These are phyloP conservation scores for Actenoides lindsayi DNA, from an alignment of 2,113 vertebrate genomes.

Conservation along the genomic window DNA sequence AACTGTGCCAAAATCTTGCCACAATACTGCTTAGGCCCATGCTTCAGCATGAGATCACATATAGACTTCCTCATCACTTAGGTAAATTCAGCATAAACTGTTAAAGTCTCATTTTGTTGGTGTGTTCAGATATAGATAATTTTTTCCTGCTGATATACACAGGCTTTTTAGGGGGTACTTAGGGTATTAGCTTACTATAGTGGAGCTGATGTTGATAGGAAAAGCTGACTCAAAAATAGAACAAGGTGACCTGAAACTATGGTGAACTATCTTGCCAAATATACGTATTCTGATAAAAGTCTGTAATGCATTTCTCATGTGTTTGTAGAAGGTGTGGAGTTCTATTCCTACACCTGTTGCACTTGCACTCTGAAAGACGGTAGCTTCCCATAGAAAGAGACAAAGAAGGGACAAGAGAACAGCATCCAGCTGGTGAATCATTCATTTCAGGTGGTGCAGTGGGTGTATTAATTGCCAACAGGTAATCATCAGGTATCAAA, in stretches of 20 bases:
- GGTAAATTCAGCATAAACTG: not conserved
- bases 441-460: not conserved
- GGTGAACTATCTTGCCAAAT: not conserved
- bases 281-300: not conserved
- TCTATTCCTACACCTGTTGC: not conserved
- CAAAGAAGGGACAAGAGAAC: not conserved
- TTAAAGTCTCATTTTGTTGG: not conserved
- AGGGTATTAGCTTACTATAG: not conserved
- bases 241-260: not conserved
- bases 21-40: not conserved
- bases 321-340: not conserved
- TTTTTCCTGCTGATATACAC: not conserved
- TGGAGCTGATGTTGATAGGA: not conserved
- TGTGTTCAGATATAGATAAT: not conserved
- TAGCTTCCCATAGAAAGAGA: not conserved
- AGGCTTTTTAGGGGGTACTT: not conserved
- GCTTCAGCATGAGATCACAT: not conserved
- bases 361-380: not conserved
- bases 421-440: not conserved
- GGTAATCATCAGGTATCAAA: not conserved
- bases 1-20: not conserved
- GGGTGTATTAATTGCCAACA: not conserved
- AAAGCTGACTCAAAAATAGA: not conserved
- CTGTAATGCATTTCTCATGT: not conserved
- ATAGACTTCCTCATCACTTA: not conserved